These are phyloP conservation scores for Hanleya hanleyi DNA, from an alignment of 2,888 invertebrate species.

Conservation along the genomic window DNA sequence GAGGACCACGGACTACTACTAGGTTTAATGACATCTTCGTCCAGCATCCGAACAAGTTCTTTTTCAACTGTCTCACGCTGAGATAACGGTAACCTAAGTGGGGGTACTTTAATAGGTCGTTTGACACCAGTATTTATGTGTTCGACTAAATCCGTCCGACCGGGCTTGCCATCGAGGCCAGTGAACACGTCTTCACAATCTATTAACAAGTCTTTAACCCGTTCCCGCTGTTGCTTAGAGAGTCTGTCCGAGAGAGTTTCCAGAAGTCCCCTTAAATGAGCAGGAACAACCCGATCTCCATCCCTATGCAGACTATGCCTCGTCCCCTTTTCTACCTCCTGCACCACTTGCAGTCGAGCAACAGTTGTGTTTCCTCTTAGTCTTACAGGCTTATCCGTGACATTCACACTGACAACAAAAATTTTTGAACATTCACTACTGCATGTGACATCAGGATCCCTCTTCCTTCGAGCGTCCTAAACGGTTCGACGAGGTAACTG, in stretches of 20 bases:
- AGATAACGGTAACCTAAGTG: constrained; percentile 29
- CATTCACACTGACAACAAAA: constrained; percentile 16
- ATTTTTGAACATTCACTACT: constrained; percentile 11
- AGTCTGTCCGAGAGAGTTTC: constrained; percentile 14
- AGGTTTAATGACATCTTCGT: too few species aligned
- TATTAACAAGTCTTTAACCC: constrained; percentile 10
- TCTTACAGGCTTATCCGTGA: constrained; percentile 15
- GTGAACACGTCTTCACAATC: constrained; percentile 20
- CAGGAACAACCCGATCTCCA: neutral
- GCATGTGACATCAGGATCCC: constrained; percentile 17
- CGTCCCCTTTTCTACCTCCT: neutral
- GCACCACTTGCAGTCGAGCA: constrained; percentile 4
- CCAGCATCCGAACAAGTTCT: too few species aligned
- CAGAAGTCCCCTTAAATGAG: constrained; percentile 22
- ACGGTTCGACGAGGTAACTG: constrained; percentile 4
- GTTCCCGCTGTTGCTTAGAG: neutral
- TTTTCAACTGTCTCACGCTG: too few species aligned
- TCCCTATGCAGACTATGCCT: neutral
- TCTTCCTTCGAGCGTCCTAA: neutral
- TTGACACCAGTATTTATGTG: constrained; percentile 37
- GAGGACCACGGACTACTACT: too few species aligned
- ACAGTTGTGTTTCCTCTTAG: constrained; percentile 13
- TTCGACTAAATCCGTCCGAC: constrained; percentile 19
- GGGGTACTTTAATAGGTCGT: constrained; percentile 33
- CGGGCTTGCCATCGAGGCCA: constrained; percentile 17